These are phyloP conservation scores for Rhea americana DNA, from an alignment of 2,113 vertebrate species.

Conservation along the genomic window DNA sequence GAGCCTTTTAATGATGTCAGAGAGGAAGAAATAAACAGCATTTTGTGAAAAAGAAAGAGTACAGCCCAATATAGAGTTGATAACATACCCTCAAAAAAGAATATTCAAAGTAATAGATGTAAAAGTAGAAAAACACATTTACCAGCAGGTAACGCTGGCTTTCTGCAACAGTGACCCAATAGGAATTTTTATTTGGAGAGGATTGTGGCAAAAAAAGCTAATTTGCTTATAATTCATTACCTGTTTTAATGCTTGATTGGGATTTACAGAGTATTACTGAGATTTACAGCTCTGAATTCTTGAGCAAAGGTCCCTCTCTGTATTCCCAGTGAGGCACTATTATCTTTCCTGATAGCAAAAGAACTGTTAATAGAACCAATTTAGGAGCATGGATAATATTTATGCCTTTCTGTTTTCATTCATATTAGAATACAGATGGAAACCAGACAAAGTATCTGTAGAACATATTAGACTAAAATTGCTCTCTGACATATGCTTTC, in stretches of 20 bases:
- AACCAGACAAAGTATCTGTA: neutral
- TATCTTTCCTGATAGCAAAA: slow-evolving; percentile 47
- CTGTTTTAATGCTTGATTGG: slow-evolving; percentile 16
- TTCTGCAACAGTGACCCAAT: neutral
- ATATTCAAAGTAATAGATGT: neutral
- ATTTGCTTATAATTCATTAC: neutral
- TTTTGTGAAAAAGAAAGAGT: neutral
- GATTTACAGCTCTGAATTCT: neutral
- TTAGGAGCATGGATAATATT: slow-evolving; percentile 49
- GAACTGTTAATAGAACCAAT: slow-evolving; percentile 38
- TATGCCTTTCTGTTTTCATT: slow-evolving; percentile 47
- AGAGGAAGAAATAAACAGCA: neutral
- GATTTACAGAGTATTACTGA: neutral
- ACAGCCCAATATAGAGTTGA: neutral
- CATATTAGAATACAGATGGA: slow-evolving; percentile 35
- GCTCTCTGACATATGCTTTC: slow-evolving; percentile 19
- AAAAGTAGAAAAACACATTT: neutral
- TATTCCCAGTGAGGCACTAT: neutral
- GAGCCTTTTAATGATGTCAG: neutral
- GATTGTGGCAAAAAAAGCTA: neutral
- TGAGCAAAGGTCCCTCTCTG: neutral
- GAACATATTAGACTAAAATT: slow-evolving; percentile 50
- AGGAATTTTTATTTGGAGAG: neutral
- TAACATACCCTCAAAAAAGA: neutral
- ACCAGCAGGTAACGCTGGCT: too few species aligned